Evolutionary conservation across 2,113 vertebrate species (phyloP).

Genomic region (Hippocampus comes): DNA sequence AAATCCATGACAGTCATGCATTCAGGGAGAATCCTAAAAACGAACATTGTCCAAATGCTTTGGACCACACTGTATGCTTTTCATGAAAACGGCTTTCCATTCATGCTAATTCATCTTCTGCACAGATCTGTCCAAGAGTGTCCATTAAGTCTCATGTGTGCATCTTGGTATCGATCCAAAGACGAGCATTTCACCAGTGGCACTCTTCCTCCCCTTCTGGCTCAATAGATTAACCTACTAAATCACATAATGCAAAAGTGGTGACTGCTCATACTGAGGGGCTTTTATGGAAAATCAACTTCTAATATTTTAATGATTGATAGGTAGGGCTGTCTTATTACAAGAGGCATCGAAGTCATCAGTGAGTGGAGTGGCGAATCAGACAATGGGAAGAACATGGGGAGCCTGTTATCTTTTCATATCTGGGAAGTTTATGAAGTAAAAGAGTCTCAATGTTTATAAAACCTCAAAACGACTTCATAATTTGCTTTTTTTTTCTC

Average conservation of each 20-base stretch:
- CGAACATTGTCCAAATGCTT: neutral
- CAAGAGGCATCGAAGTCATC: slow-evolving; percentile 19
- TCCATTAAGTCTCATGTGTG: slow-evolving; percentile 27
- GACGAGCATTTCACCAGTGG: slow-evolving; percentile 35
- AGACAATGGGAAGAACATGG: neutral
- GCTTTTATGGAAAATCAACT: slow-evolving; percentile 35
- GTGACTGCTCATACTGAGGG: slow-evolving; percentile 26
- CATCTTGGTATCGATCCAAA: slow-evolving; percentile 44
- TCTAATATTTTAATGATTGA: slow-evolving; percentile 30
- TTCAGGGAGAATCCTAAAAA: neutral
- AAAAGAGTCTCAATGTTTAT: too few species aligned
- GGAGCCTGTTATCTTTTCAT: neutral
- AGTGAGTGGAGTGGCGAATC: slow-evolving; percentile 8
- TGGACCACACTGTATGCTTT: neutral
- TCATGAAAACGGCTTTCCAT: neutral
- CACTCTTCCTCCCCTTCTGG: slow-evolving; percentile 27
- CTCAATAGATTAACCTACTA: slow-evolving; percentile 32
- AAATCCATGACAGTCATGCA: neutral
- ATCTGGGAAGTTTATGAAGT: neutral
- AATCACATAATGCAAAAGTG: slow-evolving; percentile 36
- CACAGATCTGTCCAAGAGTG: slow-evolving; percentile 11
- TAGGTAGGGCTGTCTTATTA: slow-evolving; percentile 8
- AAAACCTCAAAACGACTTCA: neutral
- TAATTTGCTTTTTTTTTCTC: neutral
- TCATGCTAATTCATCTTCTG: neutral